Evolutionary conservation across 2,797 vertebrate genomes (phyloP).

Genomic region (Ctenochaetus hawaiiensis): DNA sequence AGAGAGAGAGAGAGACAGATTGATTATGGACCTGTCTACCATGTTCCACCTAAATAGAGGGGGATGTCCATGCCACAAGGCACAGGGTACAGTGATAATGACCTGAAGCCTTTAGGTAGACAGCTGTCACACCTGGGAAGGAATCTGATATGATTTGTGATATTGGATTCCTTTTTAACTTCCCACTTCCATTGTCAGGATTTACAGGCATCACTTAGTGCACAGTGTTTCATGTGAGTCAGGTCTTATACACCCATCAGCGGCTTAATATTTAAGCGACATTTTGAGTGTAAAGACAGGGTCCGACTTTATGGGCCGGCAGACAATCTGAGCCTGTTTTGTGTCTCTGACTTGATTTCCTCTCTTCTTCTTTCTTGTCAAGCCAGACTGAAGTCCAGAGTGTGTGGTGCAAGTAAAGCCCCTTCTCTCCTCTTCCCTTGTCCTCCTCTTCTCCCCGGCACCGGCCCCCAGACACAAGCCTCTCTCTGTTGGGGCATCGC

Average conservation of each 20-base stretch:
- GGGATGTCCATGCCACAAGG: constrained; percentile 60
- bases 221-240: constrained; percentile 32
- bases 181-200: constrained; percentile 59
- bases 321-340: constrained; percentile 78
- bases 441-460: constrained; percentile 79
- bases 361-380: constrained; percentile 58
- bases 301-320: constrained; percentile 19
- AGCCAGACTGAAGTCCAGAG: constrained; percentile 70
- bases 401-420: constrained; percentile 69
- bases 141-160: constrained; percentile 68
- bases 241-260: constrained; percentile 24
- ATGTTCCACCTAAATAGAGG: constrained; percentile 42
- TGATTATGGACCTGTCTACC: constrained; percentile 56
- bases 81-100: constrained; percentile 46
- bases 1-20: constrained; percentile 20
- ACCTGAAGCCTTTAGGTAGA: constrained; percentile 47
- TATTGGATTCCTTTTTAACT: constrained; percentile 64
- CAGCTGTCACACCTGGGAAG: constrained; percentile 75
- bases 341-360: constrained; percentile 72
- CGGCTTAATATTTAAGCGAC: constrained; percentile 50
- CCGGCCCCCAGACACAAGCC: constrained; percentile 88
- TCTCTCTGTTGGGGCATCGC: constrained; percentile 88
- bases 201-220: constrained; percentile 69
- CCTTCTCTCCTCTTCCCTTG: constrained; percentile 71
- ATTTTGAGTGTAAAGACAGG: constrained; percentile 38